Base-by-base conservation (phyloP, 2,888 invertebrate genomes). In the Heterodera filipjevi region DNA sequence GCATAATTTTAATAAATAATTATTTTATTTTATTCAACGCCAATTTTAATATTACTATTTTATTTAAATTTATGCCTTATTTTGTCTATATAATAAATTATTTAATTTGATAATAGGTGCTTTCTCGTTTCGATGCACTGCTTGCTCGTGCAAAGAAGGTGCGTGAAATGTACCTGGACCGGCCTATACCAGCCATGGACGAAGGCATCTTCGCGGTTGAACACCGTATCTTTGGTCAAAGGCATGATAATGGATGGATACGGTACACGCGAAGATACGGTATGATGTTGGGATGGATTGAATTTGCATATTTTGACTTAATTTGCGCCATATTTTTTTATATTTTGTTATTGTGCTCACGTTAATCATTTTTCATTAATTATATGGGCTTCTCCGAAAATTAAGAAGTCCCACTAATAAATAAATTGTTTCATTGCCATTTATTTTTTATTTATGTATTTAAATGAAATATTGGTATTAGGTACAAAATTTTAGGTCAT, bases 161-260 rank as follows among this genome's bases (percentile, higher is more conserved):
- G 10, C 49, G 30, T 49, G 35, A 59, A 73, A 77, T 81, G 22
- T 79, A 80, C 64, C 46, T 84, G 16, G 84, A 84, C 66, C 79
- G 82, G 39, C 80, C 82, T n/a, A 78, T 82, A 5, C 64, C 81
- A 22, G 73, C 77, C 33, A 46, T 79, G 33, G 84, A 84, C 32
- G 77, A 81, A 66, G 83, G 79, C 0, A 68, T 73, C 12, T 84
- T 77, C 59, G 73, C 68, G 22, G 73, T 81, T 10, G 71, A 76
- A 22, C 59, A 59, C 12, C 59, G 59, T 3, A 59, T 59, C 27
- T 59, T 59, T 27, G 59, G 22, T 12, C 8, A 59, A n/a, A 59
- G 27, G 10, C 27, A n/a, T 27, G 27, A 12, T 27, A n/a, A 8
- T 27, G 59, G 59, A n/a, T 73, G 73, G 73, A 35, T 5, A 19